These are phyloP conservation scores for Pristionchus entomophagus DNA, from an alignment of 2,888 invertebrate genomes.

Conservation along the genomic window DNA sequence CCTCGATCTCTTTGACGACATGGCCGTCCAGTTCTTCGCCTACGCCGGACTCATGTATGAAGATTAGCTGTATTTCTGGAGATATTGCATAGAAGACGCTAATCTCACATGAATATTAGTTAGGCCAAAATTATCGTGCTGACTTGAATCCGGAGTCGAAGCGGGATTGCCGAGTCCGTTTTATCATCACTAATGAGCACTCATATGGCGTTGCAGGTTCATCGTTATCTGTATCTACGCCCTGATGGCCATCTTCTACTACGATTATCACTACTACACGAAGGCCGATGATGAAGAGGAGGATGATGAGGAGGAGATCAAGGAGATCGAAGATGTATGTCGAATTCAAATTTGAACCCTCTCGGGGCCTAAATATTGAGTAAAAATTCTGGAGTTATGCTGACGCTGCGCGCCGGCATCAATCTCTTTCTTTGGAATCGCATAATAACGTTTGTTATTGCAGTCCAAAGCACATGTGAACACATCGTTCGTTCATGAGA, in stretches of 20 bases:
- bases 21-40: conserved; percentile 68
- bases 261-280: conserved; percentile 75
- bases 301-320: conserved; percentile 40
- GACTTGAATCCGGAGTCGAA: too few relatives aligned
- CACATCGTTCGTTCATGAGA: conserved; percentile 18
- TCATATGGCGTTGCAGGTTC: conserved; percentile 86
- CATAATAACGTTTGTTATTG: too few relatives aligned
- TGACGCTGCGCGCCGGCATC: too few relatives aligned
- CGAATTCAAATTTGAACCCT: too few relatives aligned
- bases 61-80: too few relatives aligned
- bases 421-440: too few relatives aligned
- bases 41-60: conserved; percentile 60
- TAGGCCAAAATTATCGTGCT: too few relatives aligned
- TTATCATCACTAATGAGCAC: too few relatives aligned
- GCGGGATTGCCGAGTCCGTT: too few relatives aligned
- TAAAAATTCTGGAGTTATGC: too few relatives aligned
- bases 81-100: background rate
- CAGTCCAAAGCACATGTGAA: background rate
- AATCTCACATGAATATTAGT: background rate
- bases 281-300: conserved; percentile 60
- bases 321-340: conserved; percentile 22
- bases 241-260: conserved; percentile 86
- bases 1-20: conserved; percentile 64
- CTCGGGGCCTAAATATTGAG: too few relatives aligned
- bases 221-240: conserved; percentile 88